Base-by-base conservation (phyloP, 2,797 vertebrate genomes). In the Muscicapa comitata region DNA sequence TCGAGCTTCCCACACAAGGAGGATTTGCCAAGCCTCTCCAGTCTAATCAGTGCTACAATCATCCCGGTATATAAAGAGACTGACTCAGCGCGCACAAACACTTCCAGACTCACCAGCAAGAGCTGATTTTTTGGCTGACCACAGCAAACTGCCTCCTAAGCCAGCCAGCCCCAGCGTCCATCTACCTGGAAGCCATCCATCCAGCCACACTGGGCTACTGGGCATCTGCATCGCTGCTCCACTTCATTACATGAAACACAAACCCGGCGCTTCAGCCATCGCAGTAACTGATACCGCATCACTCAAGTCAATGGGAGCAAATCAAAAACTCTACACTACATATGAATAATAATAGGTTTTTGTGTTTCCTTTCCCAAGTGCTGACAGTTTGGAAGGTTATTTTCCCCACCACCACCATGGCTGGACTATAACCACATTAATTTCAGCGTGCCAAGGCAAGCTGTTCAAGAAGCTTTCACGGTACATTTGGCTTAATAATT, bases 141-240 rank as follows among this genome's bases (percentile, higher is more conserved):
- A 63, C 55, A 29, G 68, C 68, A 54, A 91, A 31, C 7, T 31
- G 59, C 62, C 73, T 91, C 55, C 74, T 63, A 40, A 38, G 53
- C 11, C 0, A 0, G 59, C 11, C 73, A 70, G 86, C 40, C 70
- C 78, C 50, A 58, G 76, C 17, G 85, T 81, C 75, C 95, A 86
- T 73, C 78, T 81, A 86, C 82, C 91, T 95, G 94, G 85, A 94
- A 84, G 59, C 43, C 87, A 86, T 42, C 73, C 93, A 93, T 29
- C 24, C 72, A 77, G 73, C 79, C 57, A 45, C 72, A 62, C 68
- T 45, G 82, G 66, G 70, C 85, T 90, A 18, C 85, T 26, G 78
- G 67, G 84, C 77, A 66, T 76, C 94, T 35, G 76, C 93, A 86
- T 17, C 0, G 12, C 77, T 1, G 13, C 70, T 84, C 53, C 66